Base-by-base conservation (phyloP, 2,113 vertebrate genomes). In the Trochalopteron elliotii region DNA sequence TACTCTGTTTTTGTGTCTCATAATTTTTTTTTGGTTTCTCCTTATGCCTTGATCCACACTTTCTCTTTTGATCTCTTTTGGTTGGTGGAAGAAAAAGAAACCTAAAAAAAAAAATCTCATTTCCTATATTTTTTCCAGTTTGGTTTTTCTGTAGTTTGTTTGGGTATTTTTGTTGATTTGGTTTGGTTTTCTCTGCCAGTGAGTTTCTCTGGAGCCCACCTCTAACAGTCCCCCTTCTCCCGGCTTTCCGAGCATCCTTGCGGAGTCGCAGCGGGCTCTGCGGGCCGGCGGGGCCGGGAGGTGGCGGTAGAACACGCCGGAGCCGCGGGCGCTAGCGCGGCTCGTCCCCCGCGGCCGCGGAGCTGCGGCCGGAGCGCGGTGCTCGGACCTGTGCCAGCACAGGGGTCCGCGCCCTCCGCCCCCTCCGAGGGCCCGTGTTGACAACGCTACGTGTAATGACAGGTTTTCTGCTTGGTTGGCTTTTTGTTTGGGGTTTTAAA, bases 361-460 rank as follows among this genome's bases (percentile, higher is more conserved):
- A 24, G 52, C 42, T 11, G 70, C 60, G 60, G 82, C 23, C 30
- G 40, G 24, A 57, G 83, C 60, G 60, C 71, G 24, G 20, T 1
- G 28, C 10, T 14, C 21, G 30, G 35, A 8, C 31, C 57, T 1
- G 24, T 0, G 35, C 9, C 31, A 3, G 28, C 72, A 0, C 3
- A 3, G 10, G 33, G 39, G 1, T 15, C 47, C 27, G 27, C 10
- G 12, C 55, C 45, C 37, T 44, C 6, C 45, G 11, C 11, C 52
- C 17, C 17, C 6, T 12, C 12, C 3, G 1, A 10, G 64, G 19
- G 4, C 2, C 9, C n/a, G 15, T 7, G 0, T 2, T 28, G 17
- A 2, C 22, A 31, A 1, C 15, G 10, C 30, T 11, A 12, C 7
- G 0, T 8, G 1, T 5, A 1, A 1, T 4, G 4, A 3, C 8